Base-by-base conservation (phyloP, 2,113 vertebrate genomes). In the Terrapene triunguis region DNA sequence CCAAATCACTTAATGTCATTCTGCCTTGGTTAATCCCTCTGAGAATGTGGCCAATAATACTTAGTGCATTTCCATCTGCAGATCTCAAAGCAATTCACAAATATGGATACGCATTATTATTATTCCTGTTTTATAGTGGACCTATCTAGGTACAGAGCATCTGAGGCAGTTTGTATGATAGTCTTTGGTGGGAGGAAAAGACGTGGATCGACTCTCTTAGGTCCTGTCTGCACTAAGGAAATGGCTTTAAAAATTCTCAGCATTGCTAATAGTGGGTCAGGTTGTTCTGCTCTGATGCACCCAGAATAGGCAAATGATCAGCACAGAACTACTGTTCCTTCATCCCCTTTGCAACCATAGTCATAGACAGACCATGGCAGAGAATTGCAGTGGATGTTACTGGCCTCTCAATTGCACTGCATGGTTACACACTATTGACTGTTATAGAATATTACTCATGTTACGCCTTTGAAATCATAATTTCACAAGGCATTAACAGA, bases 131-230 rank as follows among this genome's bases (percentile, higher is more conserved):
- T 72, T 72, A 72, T 72, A 72, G 29, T 72, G n/a, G 65, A 10
- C 69, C 9, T 72, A 38, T n/a, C 69, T 62, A 14, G 6, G 29
- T 62, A 14, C 29, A 62, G 59, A 14, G 29, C n/a, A 42, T 17
- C 22, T 79, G 65, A 92, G 22, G 62, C 21, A 65, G 57, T 12
- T 29, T 89, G 4, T 48, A 13, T 10, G n/a, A 72, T 24, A 72
- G 69, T 21, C n/a, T 19, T 17, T 72, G 65, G n/a, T 62, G 6
- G 50, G 74, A 74, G 86, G 10, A 93, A 76, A 57, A 85, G 16
- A 11, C 24, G 10, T 35, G 47, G 35, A 72, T 25, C 72, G 12
- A 4, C 2, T 0, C 0, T 72, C 0, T 92, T 87, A 72, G 22
- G 4, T 62, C 44, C 10, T 50, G 32, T 48, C 38, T 38, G 69